phyloP scores from a whole-genome alignment of 2,888 invertebrate species.

The Elegia similella region DNA sequence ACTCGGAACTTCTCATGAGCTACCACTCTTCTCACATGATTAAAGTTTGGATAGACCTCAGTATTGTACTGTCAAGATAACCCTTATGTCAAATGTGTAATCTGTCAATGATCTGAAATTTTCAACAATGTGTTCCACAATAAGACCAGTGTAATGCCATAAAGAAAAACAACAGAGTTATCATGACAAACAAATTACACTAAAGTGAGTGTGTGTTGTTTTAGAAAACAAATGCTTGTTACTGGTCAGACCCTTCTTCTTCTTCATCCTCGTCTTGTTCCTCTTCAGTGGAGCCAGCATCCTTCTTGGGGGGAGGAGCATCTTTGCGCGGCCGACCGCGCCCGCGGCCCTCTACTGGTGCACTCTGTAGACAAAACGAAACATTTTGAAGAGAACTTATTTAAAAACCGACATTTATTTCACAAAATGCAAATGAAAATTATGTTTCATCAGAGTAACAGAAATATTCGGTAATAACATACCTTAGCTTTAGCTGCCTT shows the following conservation, averaged over 20 bases:
- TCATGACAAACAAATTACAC: slow-evolving; percentile 75
- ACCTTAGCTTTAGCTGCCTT: slow-evolving; percentile 76
- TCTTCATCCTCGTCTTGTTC: slow-evolving; percentile 77
- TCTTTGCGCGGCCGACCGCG: slow-evolving; percentile 77
- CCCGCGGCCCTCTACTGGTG: slow-evolving; percentile 66
- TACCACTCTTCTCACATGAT: slow-evolving; percentile 56
- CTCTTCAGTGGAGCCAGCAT: slow-evolving; percentile 73
- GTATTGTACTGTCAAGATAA: slow-evolving; percentile 69
- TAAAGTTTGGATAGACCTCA: slow-evolving; percentile 64
- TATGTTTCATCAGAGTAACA: no score
- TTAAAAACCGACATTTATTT: no score
- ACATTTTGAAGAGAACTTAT: background rate
- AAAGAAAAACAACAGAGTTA: slow-evolving; percentile 56
- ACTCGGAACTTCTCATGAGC: slow-evolving; percentile 36
- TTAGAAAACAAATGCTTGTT: slow-evolving; percentile 56
- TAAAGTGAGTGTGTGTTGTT: slow-evolving; percentile 61
- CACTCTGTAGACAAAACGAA: slow-evolving; percentile 40
- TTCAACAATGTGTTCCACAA: slow-evolving; percentile 38
- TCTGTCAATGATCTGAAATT: slow-evolving; percentile 35
- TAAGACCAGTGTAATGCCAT: slow-evolving; percentile 41
- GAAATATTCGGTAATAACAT: slow-evolving; percentile 8
- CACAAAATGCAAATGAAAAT: background rate
- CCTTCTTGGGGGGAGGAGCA: slow-evolving; percentile 72
- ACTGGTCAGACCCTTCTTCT: slow-evolving; percentile 78
- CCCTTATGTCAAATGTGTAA: slow-evolving; percentile 43